Percentiles rank a stretch among this genome's conserved stretches.
Conservation (phyloP, 1,140 invertebrate species). For the Solenopsis invicta region DNA sequence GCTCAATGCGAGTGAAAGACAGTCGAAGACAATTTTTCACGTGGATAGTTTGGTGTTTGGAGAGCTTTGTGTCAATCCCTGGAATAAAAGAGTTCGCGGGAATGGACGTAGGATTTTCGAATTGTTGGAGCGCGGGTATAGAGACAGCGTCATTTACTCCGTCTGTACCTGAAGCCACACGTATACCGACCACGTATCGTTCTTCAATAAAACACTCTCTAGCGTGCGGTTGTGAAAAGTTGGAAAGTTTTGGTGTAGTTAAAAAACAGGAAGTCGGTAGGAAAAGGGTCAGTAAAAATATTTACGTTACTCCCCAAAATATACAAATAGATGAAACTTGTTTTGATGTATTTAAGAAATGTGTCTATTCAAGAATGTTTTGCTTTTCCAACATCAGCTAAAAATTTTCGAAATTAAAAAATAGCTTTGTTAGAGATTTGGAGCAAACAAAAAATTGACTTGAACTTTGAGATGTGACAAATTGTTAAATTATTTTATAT, state of each 20-base stretch:
- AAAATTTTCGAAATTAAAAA: too few species aligned
- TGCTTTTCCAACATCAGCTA: too few species aligned
- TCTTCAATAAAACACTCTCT: conserved; percentile 49
- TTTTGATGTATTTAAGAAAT: too few species aligned
- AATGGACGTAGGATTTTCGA: conserved; percentile 62
- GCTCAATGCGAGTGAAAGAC: conserved; percentile 40
- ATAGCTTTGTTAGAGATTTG: too few species aligned
- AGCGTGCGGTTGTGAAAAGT: neutral
- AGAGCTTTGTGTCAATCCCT: conserved; percentile 61
- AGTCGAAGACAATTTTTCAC: conserved; percentile 73
- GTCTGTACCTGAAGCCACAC: conserved; percentile 48
- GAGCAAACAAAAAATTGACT: too few species aligned
- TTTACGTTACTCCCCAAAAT: neutral
- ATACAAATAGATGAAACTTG: neutral
- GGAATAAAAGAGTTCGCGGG: conserved; percentile 61
- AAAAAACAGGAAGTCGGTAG: neutral
- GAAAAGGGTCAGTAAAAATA: neutral
- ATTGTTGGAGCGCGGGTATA: conserved; percentile 54
- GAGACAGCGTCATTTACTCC: conserved; percentile 56
- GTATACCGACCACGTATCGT: conserved; percentile 36
- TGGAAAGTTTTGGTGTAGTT: conserved; percentile 8
- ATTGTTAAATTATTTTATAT: neutral
- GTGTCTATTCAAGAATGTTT: neutral
- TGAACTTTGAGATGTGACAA: too few species aligned
- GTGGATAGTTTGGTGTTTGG: conserved; percentile 51